Evolutionary conservation across 2,888 invertebrate genomes (phyloP), one percentile per base, ranked within the genome.

Genomic region (Melolontha melolontha): DNA sequence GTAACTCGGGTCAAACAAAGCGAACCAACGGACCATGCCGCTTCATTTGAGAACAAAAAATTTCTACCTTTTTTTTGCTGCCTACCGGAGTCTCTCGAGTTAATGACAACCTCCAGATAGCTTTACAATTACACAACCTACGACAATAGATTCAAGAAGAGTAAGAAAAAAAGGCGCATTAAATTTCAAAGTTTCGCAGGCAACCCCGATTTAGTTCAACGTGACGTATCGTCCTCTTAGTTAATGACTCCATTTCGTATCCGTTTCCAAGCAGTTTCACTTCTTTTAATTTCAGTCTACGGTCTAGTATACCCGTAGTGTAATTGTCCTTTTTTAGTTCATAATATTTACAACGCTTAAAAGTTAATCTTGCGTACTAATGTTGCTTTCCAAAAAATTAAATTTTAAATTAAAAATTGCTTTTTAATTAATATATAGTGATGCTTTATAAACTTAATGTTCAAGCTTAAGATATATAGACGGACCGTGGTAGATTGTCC

Each of bases 1-100:
- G 59, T 59, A 59, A 59, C 59, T 59, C 59, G 29, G 59, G 59
- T 59, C 59, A 59, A 59, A 59, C 47, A 59, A 59, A 59, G 47
- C 59, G 29, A 59, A 29, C 44, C 59, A 34, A 29, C 59, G 59
- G 27, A 59, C 59, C 47, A 59, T 59, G 16, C 59, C 27, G 27
- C 27, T 59, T 59, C 47, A 47, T 59, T 59, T 59, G 29, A 57
- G 27, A 57, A 27, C 27, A 57, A 57, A 57, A 54, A 57, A 44
- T 11, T 57, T 44, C 22, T 57, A 29, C 34, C 22, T 47, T 47
- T 59, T 29, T 47, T 44, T 16, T 34, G 27, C 47, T 8, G 12
- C 44, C 29, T 8, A 34, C 34, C 34, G 34, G 44, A 47, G 59
- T 47, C 29, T 42, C 59, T 47, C 59, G 59, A 59, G 59, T 59